Evolutionary conservation across 2,797 vertebrate species (phyloP), one percentile per base, ranked within the genome.

Genomic region (Pseudotriccus pelzelni): DNA sequence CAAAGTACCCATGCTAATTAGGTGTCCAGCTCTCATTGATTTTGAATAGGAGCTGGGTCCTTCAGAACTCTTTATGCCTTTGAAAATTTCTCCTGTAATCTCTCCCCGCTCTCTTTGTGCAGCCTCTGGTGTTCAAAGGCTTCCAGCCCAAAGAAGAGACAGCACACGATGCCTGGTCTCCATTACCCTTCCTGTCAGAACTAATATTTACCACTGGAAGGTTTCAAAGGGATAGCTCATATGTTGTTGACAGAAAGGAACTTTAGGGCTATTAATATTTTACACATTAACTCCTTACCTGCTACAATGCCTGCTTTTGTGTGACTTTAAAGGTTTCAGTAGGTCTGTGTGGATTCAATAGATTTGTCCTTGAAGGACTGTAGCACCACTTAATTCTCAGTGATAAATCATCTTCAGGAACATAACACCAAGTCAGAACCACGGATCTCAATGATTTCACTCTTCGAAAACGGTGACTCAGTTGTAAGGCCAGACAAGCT

Each of bases 1-100:
- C 86, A 84, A 96, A 91, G 69, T 43, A 78, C 20, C 55, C 55
- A 30, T 66, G 69, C 46, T 94, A 94, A 94, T 95, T 95, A 95
- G 62, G 49, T 84, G 76, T 84, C 89, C 91, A 85, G 56, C 36
- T 78, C 58, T 81, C 87, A 78, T 52, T 88, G 91, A 91, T 89
- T 94, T 60, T 77, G 82, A 86, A 88, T 72, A 53, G 69, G 32
- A 89, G 58, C 58, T 76, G 23, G 55, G 62, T 76, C 47, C 69
- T 79, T 88, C 92, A 91, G 76, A 94, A 88, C 50, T 84, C 63
- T 37, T 66, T 14, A 27, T 66, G 62, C 58, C 73, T 91, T 94
- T 95, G 90, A 94, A 94, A 91, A 84, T 78, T 64, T 66, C 69
- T 84, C n/a, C 47, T 91, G 46, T 87, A 94, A 86, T 88, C 56